phyloP scores from a whole-genome alignment of 2,113 vertebrate species.

The Heterotilapia buettikoferi region DNA sequence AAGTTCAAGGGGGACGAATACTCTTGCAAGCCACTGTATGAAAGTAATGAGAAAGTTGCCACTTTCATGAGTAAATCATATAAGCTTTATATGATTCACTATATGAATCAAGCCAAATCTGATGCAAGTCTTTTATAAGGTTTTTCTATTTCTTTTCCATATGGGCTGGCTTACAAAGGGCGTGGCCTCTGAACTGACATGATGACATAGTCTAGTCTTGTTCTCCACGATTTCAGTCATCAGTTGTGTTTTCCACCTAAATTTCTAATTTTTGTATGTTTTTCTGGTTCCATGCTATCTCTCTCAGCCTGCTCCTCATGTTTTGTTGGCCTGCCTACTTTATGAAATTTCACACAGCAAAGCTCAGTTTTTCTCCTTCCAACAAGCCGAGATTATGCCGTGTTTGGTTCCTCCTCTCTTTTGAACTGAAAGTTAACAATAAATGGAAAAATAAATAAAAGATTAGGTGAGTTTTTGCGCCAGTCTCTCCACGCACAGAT shows the following conservation, averaged over 20 bases:
- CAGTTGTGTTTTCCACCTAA: neutral
- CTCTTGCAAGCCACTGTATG: too few relatives aligned
- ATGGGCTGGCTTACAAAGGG: neutral
- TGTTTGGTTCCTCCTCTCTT: neutral
- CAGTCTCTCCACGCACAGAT: neutral
- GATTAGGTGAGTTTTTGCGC: neutral
- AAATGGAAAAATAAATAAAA: neutral
- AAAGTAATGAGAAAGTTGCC: neutral
- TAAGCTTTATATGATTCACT: rapidly evolving
- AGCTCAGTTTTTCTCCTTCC: neutral
- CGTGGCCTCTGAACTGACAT: neutral
- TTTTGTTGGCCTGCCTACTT: neutral
- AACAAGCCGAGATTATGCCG: neutral
- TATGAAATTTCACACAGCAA: neutral
- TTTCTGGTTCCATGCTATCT: neutral
- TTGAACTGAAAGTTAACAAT: neutral
- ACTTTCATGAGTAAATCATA: neutral
- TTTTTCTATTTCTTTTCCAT: neutral
- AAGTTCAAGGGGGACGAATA: too few relatives aligned
- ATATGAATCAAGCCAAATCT: neutral
- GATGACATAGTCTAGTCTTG: neutral
- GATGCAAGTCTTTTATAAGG: neutral
- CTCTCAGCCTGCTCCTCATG: neutral
- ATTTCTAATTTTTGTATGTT: neutral
- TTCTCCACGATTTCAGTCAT: neutral